Percentiles rank a stretch among this genome's conserved stretches.
phyloP scores from a whole-genome alignment of 2,113 vertebrate species.

The Mormoops blainvillei region DNA sequence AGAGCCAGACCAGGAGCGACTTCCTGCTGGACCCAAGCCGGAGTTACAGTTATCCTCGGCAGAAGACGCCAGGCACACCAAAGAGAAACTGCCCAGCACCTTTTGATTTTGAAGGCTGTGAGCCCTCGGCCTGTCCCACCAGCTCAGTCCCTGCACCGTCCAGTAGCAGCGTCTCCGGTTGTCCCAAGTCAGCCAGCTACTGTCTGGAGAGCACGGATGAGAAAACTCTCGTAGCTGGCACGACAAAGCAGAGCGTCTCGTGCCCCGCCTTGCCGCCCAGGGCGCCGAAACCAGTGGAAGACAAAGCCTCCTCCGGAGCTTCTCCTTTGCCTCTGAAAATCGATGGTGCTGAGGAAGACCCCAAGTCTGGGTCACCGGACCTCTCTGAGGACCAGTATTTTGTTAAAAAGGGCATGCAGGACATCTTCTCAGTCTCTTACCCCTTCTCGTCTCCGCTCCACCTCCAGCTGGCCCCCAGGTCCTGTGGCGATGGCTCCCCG shows the following conservation, averaged over 20 bases:
- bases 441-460: conserved; percentile 81
- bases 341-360: conserved; percentile 82
- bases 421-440: conserved; percentile 80
- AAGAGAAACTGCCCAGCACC: conserved; percentile 90
- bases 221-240: conserved; percentile 79
- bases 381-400: conserved; percentile 81
- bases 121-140: conserved; percentile 60
- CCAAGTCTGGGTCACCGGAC: conserved; percentile 73
- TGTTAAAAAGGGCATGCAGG: conserved; percentile 78
- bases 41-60: conserved; percentile 96
- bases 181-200: conserved; percentile 93
- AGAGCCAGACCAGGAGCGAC: conserved; percentile 83
- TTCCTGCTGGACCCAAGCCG: conserved; percentile 86
- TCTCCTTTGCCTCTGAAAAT: conserved; percentile 78
- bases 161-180: conserved; percentile 73
- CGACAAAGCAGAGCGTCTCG: conserved; percentile 89
- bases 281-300: conserved; percentile 84
- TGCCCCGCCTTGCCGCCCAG: conserved; percentile 94
- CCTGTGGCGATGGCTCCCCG: conserved; percentile 84
- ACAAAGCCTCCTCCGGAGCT: conserved; percentile 75
- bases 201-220: conserved; percentile 88
- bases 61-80: conserved; percentile 88
- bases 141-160: conserved; percentile 72
- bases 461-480: conserved; percentile 78
- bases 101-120: conserved; percentile 83